phyloP scores from a whole-genome alignment of 2,888 invertebrate genomes.

The Polydrusus tereticollis region DNA sequence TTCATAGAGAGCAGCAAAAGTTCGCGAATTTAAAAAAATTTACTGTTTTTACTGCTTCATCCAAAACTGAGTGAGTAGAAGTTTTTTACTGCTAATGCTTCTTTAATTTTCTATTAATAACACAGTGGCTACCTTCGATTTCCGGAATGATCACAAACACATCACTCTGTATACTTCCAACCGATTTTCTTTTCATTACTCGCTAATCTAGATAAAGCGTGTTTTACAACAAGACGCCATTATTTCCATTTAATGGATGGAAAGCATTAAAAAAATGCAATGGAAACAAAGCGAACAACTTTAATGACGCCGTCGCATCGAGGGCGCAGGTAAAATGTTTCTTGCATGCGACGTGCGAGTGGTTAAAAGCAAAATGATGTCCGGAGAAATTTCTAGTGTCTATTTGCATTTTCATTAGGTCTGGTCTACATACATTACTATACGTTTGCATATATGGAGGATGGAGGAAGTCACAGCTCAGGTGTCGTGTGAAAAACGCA shows the following conservation, averaged over 20 bases:
- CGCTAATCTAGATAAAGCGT: too few species aligned
- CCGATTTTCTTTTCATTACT: too few species aligned
- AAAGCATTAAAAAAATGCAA: background rate
- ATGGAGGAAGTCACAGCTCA: background rate
- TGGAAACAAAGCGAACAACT: background rate
- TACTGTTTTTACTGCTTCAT: too few species aligned
- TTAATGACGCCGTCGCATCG: background rate
- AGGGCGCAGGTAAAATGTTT: constrained; percentile 38
- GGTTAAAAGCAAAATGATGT: constrained; percentile 41
- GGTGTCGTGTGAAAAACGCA: background rate
- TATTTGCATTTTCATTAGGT: constrained; percentile 38
- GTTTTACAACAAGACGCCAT: background rate
- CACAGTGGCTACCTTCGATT: too few species aligned
- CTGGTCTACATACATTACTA: background rate
- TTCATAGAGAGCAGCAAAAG: too few species aligned
- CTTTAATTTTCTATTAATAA: too few species aligned
- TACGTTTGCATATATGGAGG: background rate
- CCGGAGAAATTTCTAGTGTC: constrained; percentile 28
- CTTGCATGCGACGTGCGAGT: constrained; percentile 28
- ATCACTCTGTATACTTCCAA: too few species aligned
- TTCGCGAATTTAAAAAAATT: too few species aligned
- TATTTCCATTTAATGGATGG: background rate
- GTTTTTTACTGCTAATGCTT: too few species aligned
- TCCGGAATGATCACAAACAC: too few species aligned
- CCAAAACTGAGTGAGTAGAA: too few species aligned